Evolutionary conservation across 2,888 invertebrate genomes (phyloP), one percentile per base, ranked within the genome.

Genomic region (Nemotelus pantherinus): DNA sequence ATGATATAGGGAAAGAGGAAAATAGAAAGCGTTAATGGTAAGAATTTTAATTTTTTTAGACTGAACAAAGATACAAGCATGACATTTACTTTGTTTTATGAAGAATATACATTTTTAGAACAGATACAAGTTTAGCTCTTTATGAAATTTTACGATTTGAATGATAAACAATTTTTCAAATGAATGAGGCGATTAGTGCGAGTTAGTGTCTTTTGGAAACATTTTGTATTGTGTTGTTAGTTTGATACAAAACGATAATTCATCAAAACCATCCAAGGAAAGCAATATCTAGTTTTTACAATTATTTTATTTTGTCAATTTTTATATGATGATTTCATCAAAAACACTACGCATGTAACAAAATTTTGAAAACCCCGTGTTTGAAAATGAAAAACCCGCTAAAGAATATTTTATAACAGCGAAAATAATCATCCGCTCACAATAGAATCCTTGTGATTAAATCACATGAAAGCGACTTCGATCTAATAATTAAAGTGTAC

Each of bases 241-340:
- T 63, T 63, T 41, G 9, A 5, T 39, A 5, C 50, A 7, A 50
- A 50, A 50, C 9, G 5, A 5, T 50, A 50, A 5, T 50, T 65
- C 65, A 65, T 65, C 65, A 65, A 65, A 47, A 65, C 45, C 65
- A 67, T 67, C 67, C 25, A 67, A 48, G 44, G 67, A 50, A 67
- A 50, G 67, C 67, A 67, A 67, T 67, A 25, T 25, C 25, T 25
- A 25, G 25, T 25, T 10, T 43, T 53, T 53, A 10, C 53, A 10
- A 53, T 53, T 53, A 53, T 53, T 7, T 53, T 6, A 53, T 53
- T 53, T 25, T 25, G 25, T 25, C 25, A 25, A 25, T 25, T 25
- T 25, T 25, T 1, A 25, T 25, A 25, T 25, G 25, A 25, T 25
- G 25, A 25, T 25, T 25, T 25, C 25, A 25, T 25, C 25, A 25